Evolutionary conservation across 23 tunicate genomes (phyloP).

Genomic region (Corella eumyota): DNA sequence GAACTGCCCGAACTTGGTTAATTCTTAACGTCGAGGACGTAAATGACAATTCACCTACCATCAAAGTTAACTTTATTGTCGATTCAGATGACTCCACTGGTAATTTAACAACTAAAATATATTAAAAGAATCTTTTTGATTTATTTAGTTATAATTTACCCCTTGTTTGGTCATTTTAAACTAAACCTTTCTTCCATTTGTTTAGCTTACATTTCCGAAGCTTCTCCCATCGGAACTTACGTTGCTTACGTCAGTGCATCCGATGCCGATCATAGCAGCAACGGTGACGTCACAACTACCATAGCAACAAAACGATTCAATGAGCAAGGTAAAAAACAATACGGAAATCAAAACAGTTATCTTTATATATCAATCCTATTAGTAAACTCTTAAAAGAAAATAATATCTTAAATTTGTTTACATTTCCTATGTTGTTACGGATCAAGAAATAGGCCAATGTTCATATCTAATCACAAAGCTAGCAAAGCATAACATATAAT

Average conservation of each 20-base stretch:
- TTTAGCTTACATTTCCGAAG: constrained; percentile 58
- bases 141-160: background rate
- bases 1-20: constrained; percentile 24
- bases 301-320: constrained; percentile 14
- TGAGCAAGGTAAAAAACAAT: constrained; percentile 1
- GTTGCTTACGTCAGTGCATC: constrained; percentile 54
- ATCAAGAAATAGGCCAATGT: too few relatives aligned
- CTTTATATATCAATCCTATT: too few relatives aligned
- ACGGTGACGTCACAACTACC: constrained; percentile 46
- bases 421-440: too few relatives aligned
- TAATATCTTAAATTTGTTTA: too few relatives aligned
- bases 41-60: constrained; percentile 63
- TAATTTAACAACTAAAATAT: background rate
- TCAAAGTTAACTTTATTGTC: constrained; percentile 43
- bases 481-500: too few relatives aligned
- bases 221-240: constrained; percentile 37
- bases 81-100: constrained; percentile 32
- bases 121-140: background rate
- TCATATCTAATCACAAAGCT: too few relatives aligned
- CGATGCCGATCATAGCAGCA: constrained; percentile 53
- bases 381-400: too few relatives aligned
- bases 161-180: too few relatives aligned
- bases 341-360: background rate
- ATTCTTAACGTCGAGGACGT: constrained; percentile 47
- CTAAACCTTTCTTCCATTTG: too few relatives aligned